These are phyloP conservation scores for Lepisosteus osseus DNA, from an alignment of 2,113 vertebrate species.

Conservation along the genomic window DNA sequence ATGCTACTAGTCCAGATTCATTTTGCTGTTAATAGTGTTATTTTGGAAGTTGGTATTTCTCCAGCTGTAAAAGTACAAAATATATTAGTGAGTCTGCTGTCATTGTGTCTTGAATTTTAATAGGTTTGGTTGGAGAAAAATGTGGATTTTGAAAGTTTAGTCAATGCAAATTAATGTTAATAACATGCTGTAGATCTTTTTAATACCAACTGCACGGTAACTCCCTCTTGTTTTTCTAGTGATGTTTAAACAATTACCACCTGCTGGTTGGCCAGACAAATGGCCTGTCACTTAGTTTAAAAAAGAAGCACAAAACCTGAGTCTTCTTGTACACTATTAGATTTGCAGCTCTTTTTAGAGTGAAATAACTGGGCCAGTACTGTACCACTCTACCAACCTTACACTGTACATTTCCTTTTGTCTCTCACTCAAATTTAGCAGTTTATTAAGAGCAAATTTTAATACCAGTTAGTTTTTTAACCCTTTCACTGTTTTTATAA, in stretches of 20 bases:
- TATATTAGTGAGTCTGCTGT: not conserved
- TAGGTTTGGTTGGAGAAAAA: not conserved
- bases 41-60: no score
- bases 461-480: no score
- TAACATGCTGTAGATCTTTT: constrained; percentile 6
- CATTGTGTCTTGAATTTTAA: constrained; percentile 1
- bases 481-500: no score
- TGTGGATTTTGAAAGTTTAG: constrained; percentile 10
- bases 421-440: no score
- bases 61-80: no score
- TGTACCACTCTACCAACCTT: no score
- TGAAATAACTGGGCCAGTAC: no score
- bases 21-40: no score
- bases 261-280: constrained; percentile 7
- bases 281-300: constrained; percentile 10
- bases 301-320: constrained; percentile 17
- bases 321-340: not conserved
- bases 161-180: constrained; percentile 19
- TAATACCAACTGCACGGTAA: not conserved
- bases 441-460: no score
- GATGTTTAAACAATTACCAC: constrained; percentile 8
- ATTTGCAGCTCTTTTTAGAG: constrained; percentile 5
- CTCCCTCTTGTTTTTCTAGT: not conserved
- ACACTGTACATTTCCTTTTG: no score
- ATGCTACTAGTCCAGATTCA: no score